Evolutionary conservation across 2,113 vertebrate species (phyloP).

Genomic region (Myrmecobius fasciatus): DNA sequence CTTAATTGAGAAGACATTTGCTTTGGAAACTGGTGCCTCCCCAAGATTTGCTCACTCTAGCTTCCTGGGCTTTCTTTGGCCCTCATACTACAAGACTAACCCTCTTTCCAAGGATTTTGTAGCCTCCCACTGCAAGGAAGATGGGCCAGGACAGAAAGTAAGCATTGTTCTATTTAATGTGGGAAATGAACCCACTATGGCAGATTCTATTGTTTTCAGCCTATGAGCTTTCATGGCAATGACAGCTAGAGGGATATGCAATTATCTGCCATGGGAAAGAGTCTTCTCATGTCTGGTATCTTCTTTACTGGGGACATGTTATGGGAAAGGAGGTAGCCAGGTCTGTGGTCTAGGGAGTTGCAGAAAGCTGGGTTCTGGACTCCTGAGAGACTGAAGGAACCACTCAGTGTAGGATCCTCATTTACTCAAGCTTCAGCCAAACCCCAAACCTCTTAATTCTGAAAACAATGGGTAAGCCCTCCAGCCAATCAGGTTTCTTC

Average conservation of each 20-base stretch:
- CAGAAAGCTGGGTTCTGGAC: not conserved
- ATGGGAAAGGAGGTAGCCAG: not conserved
- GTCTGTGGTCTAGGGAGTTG: not conserved
- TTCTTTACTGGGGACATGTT: constrained; percentile 10
- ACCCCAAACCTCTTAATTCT: constrained; percentile 26
- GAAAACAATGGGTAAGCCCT: not conserved
- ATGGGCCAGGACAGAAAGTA: not conserved
- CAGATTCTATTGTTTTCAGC: not conserved
- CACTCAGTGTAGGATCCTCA: not conserved
- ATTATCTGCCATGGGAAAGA: constrained; percentile 22
- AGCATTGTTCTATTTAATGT: not conserved
- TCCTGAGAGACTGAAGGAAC: not conserved
- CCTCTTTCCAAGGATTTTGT: constrained; percentile 26
- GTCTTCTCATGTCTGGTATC: not conserved
- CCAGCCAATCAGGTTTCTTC: not conserved
- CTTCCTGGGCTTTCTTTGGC: constrained; percentile 31
- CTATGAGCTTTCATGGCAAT: not conserved
- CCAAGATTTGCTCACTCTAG: not conserved
- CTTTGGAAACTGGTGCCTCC: constrained; percentile 3
- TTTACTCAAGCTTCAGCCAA: not conserved
- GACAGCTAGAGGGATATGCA: constrained; percentile 34
- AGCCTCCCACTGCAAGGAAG: constrained; percentile 19
- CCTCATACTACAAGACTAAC: constrained; percentile 8
- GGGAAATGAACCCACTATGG: not conserved
- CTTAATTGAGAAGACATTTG: not conserved